Evolutionary conservation across 2,113 vertebrate species (phyloP), one percentile per base, ranked within the genome.

Genomic region (Urocolius indicus): DNA sequence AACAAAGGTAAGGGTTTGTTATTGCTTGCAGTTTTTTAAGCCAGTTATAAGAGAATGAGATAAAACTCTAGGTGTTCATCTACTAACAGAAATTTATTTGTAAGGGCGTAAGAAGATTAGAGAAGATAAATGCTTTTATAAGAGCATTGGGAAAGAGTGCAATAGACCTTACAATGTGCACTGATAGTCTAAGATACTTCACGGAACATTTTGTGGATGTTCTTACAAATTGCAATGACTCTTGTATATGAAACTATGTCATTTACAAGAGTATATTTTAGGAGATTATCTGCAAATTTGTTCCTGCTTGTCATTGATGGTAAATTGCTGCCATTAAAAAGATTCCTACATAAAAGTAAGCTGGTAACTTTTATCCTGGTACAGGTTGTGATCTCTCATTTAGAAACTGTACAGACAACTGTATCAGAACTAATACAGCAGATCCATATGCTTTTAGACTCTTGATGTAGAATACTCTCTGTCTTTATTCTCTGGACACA

Each of bases 51-150:
- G 46, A 83, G 48, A 82, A 94, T 38, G 29, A 80, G 38, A 87
- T 52, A 74, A 86, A 90, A n/a, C 17, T 17, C 51, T 36, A 83
- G 34, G 51, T 91, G 76, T 41, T 65, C 30, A 34, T 72, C 71
- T 66, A 20, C 34, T 77, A 90, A 48, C 38, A 62, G 45, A 94
- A 87, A 23, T 1, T 0, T 91, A 90, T 88, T 20, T 45, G 18
- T 67, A 65, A 93, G 32, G 38, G 34, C 88, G 59, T 34, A 91
- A 74, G 57, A 92, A 65, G 34, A 83, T 83, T 90, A 90, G 65
- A 62, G 29, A 32, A 89, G 84, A 93, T 82, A 94, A 94, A 91
- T 59, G 59, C n/a, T 90, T 91, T 74, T 72, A 77, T 87, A 95
- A 87, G 67, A 93, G 55, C 26, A 66, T 57, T 80, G 81, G 79